Conservation (phyloP, 2,113 vertebrate genomes). For the Arothron firmamentum region DNA sequence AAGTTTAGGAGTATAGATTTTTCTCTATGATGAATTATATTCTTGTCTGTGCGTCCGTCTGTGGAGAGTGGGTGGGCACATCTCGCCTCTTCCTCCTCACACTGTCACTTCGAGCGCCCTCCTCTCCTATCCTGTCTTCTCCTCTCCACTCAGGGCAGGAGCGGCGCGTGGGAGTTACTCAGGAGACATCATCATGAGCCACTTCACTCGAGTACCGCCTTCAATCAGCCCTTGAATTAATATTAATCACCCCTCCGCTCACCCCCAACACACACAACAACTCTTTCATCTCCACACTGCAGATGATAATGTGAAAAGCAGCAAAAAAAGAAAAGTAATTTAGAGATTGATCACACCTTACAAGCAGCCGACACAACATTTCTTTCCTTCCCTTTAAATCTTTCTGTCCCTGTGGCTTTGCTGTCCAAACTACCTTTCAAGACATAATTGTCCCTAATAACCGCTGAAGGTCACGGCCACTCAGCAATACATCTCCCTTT, state of each 20-base stretch:
- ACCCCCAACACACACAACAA: conserved; percentile 48
- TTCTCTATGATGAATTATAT: conserved; percentile 1
- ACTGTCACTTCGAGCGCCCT: conserved; percentile 33
- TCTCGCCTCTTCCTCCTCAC: conserved; percentile 29
- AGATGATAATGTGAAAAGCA: conserved; percentile 46
- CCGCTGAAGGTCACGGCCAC: conserved; percentile 63
- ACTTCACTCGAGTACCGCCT: conserved; percentile 65
- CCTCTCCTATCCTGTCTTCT: conserved; percentile 7
- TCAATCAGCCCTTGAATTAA: conserved; percentile 70
- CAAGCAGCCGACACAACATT: not conserved
- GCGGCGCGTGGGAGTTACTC: conserved; percentile 62
- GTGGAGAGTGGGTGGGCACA: conserved; percentile 22
- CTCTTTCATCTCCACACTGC: conserved; percentile 16
- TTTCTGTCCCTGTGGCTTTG: conserved; percentile 40
- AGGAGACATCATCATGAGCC: conserved; percentile 65
- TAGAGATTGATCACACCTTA: conserved; percentile 11
- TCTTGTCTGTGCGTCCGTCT: conserved; percentile 6
- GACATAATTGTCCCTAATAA: conserved; percentile 70
- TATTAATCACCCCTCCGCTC: conserved; percentile 58
- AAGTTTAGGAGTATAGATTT: not conserved
- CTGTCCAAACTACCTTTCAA: conserved; percentile 50
- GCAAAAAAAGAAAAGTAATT: not conserved
- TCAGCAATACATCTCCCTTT: conserved; percentile 45
- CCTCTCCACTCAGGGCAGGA: conserved; percentile 30
- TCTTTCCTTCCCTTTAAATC: conserved; percentile 6